A percentile compares a stretch with the other conserved stretches of the same genome.
Conservation (phyloP, 1,140 invertebrate species). For the Pinna nobilis region DNA sequence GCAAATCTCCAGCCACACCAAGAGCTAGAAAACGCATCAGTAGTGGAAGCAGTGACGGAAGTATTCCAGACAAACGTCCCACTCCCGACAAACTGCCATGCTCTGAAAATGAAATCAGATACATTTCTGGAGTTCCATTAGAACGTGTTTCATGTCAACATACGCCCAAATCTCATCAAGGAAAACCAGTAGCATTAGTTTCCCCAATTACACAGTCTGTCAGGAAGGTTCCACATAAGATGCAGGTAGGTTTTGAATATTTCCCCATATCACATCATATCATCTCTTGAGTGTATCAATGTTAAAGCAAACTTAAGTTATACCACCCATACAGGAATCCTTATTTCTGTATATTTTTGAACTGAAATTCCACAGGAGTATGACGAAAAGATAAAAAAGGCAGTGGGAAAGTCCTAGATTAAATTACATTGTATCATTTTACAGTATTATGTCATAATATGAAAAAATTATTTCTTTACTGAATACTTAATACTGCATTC, state of each 20-base stretch:
- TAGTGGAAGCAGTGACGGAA: constrained; percentile 45
- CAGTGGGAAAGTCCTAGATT: no score
- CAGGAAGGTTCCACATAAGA: constrained; percentile 24
- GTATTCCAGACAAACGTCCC: constrained; percentile 39
- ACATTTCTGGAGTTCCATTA: constrained; percentile 27
- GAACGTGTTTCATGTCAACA: constrained; percentile 24
- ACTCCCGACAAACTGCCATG: constrained; percentile 41
- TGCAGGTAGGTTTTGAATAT: constrained; percentile 9
- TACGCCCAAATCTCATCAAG: constrained; percentile 27
- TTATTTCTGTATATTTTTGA: no score
- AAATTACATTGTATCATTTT: no score
- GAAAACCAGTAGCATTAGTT: constrained; percentile 50
- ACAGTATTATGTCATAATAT: no score
- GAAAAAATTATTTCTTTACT: no score
- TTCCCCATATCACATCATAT: not conserved
- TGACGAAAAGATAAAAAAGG: no score
- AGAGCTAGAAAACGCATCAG: constrained; percentile 44
- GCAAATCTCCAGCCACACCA: constrained; percentile 28
- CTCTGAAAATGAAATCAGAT: constrained; percentile 40
- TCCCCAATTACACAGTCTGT: constrained; percentile 47
- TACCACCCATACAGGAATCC: no score
- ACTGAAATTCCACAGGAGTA: no score
- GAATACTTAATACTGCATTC: no score
- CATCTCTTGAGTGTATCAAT: not conserved
- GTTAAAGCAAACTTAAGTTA: no score